A percentile compares a stretch with the other conserved stretches of the same genome.
phyloP scores from a whole-genome alignment of 2,797 vertebrate genomes.

The Schizopygopsis pylzovi region DNA sequence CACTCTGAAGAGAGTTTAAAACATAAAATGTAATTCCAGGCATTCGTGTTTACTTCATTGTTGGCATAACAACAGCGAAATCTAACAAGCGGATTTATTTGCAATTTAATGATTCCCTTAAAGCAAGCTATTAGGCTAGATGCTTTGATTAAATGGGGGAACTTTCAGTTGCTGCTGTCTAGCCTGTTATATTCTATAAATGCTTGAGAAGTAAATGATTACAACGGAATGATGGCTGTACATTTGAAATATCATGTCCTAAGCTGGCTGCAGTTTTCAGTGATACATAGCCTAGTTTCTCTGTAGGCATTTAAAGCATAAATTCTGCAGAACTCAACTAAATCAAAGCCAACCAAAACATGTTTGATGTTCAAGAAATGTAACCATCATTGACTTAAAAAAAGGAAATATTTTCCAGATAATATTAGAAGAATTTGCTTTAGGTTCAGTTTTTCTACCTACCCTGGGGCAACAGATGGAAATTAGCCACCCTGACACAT shows the following conservation, averaged over 20 bases:
- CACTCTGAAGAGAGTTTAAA: slow-evolving; percentile 62
- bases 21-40: slow-evolving; percentile 64
- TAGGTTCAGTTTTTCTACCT: not conserved
- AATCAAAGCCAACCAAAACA: not conserved
- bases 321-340: not conserved
- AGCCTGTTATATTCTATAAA: slow-evolving; percentile 4
- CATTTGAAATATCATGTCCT: not conserved
- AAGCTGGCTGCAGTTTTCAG: not conserved
- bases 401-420: not conserved
- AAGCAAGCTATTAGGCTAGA: not conserved
- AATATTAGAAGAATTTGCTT: not conserved
- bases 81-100: not conserved
- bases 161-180: not conserved
- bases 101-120: not conserved
- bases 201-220: not conserved
- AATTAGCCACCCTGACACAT: not conserved
- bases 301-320: not conserved
- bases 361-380: not conserved
- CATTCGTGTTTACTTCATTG: slow-evolving; percentile 61
- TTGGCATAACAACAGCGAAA: slow-evolving; percentile 57
- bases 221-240: not conserved
- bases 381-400: not conserved
- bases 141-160: slow-evolving; percentile 7
- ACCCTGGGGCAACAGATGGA: not conserved
- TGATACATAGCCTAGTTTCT: not conserved